Conservation (phyloP, 2,888 invertebrate species). For the Leptogaster cylindrica region DNA sequence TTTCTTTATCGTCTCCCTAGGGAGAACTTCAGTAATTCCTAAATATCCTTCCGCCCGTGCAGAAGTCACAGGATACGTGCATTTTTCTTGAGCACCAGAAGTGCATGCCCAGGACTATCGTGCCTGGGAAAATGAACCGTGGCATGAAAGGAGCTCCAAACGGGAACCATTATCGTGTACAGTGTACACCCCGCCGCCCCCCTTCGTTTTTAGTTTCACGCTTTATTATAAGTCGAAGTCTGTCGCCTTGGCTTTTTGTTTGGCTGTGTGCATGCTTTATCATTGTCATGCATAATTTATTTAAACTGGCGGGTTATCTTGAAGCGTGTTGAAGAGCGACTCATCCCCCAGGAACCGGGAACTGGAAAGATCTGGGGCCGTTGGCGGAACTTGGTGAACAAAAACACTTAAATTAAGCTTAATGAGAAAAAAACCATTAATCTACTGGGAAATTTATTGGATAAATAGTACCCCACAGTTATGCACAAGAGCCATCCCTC, state of each 20-base stretch:
- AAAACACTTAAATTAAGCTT: conserved; percentile 46
- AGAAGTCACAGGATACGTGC: too few relatives aligned
- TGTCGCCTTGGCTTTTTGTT: conserved; percentile 24
- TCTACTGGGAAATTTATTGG: conserved; percentile 45
- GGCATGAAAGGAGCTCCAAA: neutral
- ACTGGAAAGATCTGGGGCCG: neutral
- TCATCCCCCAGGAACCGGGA: neutral
- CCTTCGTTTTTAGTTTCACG: neutral
- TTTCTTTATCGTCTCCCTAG: too few relatives aligned
- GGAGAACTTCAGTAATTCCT: too few relatives aligned
- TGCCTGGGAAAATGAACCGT: neutral
- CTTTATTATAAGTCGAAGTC: neutral
- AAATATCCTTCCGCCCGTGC: too few relatives aligned
- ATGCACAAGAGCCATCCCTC: neutral
- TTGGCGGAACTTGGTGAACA: conserved; percentile 17
- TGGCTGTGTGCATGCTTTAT: conserved; percentile 44
- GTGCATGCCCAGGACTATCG: neutral
- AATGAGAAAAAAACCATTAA: conserved; percentile 46
- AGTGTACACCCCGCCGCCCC: too few relatives aligned
- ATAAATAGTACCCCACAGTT: conserved; percentile 40
- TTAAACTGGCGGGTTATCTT: conserved; percentile 28
- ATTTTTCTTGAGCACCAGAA: too few relatives aligned
- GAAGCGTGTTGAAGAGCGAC: neutral
- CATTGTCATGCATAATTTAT: conserved; percentile 47
- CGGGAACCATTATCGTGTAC: neutral